phyloP scores from a whole-genome alignment of 2,113 vertebrate species.

The Vulpes lagopus region DNA sequence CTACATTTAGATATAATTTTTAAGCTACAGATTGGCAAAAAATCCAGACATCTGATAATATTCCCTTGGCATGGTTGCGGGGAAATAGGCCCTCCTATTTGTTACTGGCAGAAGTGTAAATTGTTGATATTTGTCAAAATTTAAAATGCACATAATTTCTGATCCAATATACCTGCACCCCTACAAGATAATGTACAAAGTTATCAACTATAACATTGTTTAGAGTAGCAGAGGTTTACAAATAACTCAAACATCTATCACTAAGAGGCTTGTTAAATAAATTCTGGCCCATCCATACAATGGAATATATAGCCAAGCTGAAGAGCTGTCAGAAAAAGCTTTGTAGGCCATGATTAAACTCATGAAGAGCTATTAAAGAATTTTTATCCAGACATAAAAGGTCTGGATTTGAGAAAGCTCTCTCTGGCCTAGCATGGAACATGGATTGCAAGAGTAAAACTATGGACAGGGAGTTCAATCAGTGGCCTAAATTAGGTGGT shows the following conservation, averaged over 20 bases:
- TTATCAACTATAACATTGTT: constrained; percentile 16
- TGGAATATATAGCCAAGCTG: background rate
- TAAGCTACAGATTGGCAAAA: constrained; percentile 37
- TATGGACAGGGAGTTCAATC: background rate
- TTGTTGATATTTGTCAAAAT: constrained; percentile 46
- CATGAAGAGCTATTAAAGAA: background rate
- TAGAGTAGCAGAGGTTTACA: constrained; percentile 35
- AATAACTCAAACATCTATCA: constrained; percentile 13
- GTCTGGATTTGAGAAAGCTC: background rate
- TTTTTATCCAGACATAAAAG: background rate
- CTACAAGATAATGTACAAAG: constrained; percentile 11
- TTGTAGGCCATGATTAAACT: constrained; percentile 7
- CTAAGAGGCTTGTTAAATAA: constrained; percentile 24
- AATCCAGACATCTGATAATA: background rate
- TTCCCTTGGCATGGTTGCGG: background rate
- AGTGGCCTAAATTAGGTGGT: background rate
- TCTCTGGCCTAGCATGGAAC: background rate
- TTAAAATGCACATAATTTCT: constrained; percentile 48
- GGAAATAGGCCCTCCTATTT: background rate
- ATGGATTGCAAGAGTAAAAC: constrained; percentile 22
- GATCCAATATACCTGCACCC: background rate
- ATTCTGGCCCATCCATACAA: background rate
- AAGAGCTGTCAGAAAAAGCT: background rate
- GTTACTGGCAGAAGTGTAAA: background rate
- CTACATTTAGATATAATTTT: constrained; percentile 64